Evolutionary conservation across 1,140 invertebrate species (phyloP), one percentile per base, ranked within the genome.

Genomic region (Oryzaephilus surinamensis): DNA sequence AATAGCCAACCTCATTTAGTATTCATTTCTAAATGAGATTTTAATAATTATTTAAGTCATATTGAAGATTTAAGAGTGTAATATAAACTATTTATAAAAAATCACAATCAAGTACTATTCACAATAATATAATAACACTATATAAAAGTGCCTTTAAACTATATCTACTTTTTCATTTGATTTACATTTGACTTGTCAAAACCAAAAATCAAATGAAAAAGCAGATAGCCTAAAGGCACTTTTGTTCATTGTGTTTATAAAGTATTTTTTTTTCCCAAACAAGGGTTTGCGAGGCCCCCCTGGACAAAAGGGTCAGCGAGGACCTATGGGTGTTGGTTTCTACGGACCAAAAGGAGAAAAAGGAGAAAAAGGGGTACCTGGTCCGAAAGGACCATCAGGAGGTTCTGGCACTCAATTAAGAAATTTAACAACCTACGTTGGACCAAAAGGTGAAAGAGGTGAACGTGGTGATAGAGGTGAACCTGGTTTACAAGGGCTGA

Each of bases 261-360:
- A 24, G 3, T 6, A 24, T 24, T 24, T 10, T 1, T 6, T 24
- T 24, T 24, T n/a, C n/a, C n/a, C n/a, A n/a, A n/a, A n/a, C n/a
- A n/a, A 77, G 76, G 69, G 77, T 12, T 57, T 65, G 7, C 52
- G 63, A 53, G 85, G 84, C 15, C 51, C 61, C 3, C 56, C 62
- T 23, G 86, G 86, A 21, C 41, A 49, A 1, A 83, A 82, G 66
- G 86, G 86, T 52, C 72, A 77, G 15, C 83, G 81, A 58, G 84
- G 86, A 44, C 59, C 71, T 19, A 81, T 71, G 66, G 73, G 69
- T 4, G 39, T 76, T 29, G 73, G 65, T 16, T 74, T 65, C 44
- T 69, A 82, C 64, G 86, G 82, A 29, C 43, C 56, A 13, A 77
- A 76, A 58, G 84, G 87, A 45, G 70, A 77, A 0, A 84, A 81